Evolutionary conservation across 2,113 vertebrate genomes (phyloP), one percentile per base, ranked within the genome.

Genomic region (Pachypanchax playfairii): DNA sequence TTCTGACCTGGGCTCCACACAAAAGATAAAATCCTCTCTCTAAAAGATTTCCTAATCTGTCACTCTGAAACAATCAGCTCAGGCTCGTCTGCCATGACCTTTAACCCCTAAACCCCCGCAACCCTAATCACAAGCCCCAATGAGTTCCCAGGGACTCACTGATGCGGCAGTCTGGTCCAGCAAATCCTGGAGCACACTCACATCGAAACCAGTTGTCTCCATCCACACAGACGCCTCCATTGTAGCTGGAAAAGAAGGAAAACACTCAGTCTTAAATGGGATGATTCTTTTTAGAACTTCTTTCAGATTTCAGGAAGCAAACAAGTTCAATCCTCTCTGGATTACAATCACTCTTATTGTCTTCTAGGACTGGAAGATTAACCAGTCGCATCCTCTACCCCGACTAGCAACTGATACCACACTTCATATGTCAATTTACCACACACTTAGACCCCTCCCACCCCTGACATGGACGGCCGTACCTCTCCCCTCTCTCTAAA

Each of bases 121-220:
- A 61, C 55, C 70, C 68, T 66, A 6, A 29, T 39, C 60, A 61
- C 71, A 54, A 36, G n/a, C 55, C 54, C 38, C 15, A 5, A 24
- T 44, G 1, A 39, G 56, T 77, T 87, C 79, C 80, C 77, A 78
- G 65, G 50, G 49, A 93, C 97, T 98, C 90, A 98, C 97, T 98
- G 75, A 98, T 98, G 85, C 96, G 94, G 65, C 97, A 98, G 90
- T 98, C 95, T 0, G 97, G 96, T 28, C 97, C 97, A 3, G 95
- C 96, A 33, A 98, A 98, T 18, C 96, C 97, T 0, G 94, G 93
- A 0, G 95, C 94, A 0, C 97, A 98, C 55, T 96, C 94, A 24
- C 97, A 98, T 28, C 96, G 94, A 77, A 98, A 98, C 97, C 97
- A 98, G 90, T 98, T 98, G 66, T 95, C 86, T 0, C 96, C 97